These are phyloP conservation scores for Oceanodroma tethys DNA, from an alignment of 2,113 vertebrate genomes.

Conservation along the genomic window DNA sequence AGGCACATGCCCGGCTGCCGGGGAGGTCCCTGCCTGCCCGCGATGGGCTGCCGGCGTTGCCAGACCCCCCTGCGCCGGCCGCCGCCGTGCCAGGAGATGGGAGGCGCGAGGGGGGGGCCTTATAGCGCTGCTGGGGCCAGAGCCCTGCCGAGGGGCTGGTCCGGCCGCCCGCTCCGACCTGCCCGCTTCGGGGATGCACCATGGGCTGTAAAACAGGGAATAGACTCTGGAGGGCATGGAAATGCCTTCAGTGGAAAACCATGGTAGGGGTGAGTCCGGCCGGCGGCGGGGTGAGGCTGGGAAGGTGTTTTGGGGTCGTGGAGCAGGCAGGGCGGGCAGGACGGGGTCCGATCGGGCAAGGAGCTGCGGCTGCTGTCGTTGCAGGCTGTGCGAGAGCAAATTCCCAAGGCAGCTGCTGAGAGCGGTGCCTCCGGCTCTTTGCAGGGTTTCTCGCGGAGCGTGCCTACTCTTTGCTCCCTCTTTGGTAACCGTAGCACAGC, in stretches of 20 bases:
- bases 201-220: not conserved
- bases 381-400: not conserved
- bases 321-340: not conserved
- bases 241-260: not conserved
- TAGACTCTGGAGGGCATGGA: not conserved
- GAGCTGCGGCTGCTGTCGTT: not conserved
- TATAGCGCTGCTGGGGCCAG: not conserved
- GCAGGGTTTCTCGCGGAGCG: not conserved
- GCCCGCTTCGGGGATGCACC: fast-evolving
- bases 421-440: fast-evolving
- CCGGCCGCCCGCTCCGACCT: fast-evolving
- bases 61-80: not conserved
- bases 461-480: not conserved
- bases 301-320: not conserved
- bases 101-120: not conserved
- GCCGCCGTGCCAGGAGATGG: not conserved
- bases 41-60: fast-evolving
- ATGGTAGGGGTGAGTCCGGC: not conserved
- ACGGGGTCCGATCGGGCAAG: not conserved
- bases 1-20: not conserved
- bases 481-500: not conserved
- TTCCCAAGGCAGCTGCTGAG: not conserved
- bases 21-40: not conserved
- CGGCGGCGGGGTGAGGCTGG: fast-evolving
- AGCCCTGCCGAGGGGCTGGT: not conserved